Evolutionary conservation across 2,888 invertebrate species (phyloP).

Genomic region (Euplexia lucipara): DNA sequence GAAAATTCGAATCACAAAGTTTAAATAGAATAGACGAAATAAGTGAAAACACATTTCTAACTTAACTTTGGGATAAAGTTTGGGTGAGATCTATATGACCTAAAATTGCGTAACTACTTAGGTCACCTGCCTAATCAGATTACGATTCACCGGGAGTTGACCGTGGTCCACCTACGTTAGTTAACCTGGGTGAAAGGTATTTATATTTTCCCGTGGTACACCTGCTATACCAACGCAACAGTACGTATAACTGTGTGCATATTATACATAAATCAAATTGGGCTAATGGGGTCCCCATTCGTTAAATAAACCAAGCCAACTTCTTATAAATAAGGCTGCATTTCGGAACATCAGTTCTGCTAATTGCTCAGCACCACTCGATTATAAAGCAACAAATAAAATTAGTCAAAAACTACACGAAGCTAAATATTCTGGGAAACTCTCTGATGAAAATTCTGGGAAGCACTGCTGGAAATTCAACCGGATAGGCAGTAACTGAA

Average conservation of each 20-base stretch:
- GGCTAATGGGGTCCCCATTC: no score
- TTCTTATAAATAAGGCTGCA: no score
- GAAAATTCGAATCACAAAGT: slow-evolving; percentile 25
- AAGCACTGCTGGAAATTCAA: no score
- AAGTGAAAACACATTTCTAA: slow-evolving; percentile 16
- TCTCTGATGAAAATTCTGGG: not conserved
- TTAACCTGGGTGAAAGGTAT: no score
- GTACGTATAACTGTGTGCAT: no score
- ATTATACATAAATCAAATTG: not conserved
- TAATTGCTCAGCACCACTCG: not conserved
- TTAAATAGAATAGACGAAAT: slow-evolving; percentile 22
- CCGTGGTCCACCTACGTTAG: no score
- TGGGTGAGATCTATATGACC: slow-evolving; percentile 1
- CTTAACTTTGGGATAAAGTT: slow-evolving; percentile 9
- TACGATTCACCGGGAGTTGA: no score
- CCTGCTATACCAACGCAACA: no score
- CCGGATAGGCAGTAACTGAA: not conserved
- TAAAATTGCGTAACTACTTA: slow-evolving; percentile 10
- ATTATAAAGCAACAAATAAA: not conserved
- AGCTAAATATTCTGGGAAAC: not conserved
- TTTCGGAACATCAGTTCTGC: no score
- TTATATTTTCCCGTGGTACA: no score
- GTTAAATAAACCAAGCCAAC: no score
- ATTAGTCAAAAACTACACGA: not conserved
- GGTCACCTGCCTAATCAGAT: slow-evolving; percentile 4